Evolutionary conservation across 2,888 invertebrate species (phyloP).

Genomic region (Salpingus planirostris): DNA sequence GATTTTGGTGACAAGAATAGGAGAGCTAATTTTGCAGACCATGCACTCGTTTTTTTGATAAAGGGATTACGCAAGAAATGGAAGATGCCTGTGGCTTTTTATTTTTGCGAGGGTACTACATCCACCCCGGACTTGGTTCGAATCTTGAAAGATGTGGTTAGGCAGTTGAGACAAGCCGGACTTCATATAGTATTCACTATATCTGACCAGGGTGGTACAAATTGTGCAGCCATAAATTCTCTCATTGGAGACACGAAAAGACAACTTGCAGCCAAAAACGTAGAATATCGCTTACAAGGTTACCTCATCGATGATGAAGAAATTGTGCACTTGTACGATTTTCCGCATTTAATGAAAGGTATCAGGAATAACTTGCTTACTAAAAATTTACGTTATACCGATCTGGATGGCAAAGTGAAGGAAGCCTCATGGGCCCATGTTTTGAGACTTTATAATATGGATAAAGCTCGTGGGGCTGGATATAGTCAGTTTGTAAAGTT

Average conservation of each 20-base stretch:
- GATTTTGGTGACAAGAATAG: conserved; percentile 1
- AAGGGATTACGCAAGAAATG: conserved; percentile 6
- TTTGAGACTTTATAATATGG: conserved; percentile 3
- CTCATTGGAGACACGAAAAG: too few species aligned
- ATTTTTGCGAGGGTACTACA: conserved; percentile 4
- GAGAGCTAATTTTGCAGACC: background rate
- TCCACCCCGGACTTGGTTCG: background rate
- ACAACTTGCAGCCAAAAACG: too few species aligned
- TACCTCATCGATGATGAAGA: conserved; percentile 6
- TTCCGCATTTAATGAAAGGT: conserved; percentile 13
- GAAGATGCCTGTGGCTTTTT: conserved; percentile 5
- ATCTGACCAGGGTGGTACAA: conserved; percentile 8
- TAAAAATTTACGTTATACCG: background rate
- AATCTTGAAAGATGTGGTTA: background rate
- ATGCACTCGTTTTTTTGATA: background rate
- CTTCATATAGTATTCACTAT: conserved; percentile 5
- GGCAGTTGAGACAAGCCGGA: conserved; percentile 1
- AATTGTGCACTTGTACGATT: conserved; percentile 10
- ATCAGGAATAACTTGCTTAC: conserved; percentile 12
- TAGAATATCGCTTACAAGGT: too few species aligned
- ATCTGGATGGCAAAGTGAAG: conserved; percentile 4
- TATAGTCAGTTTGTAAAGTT: conserved; percentile 5
- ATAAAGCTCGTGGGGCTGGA: conserved; percentile 3
- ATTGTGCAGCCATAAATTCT: conserved; percentile 5
- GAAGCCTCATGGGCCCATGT: conserved; percentile 11